phyloP scores from a whole-genome alignment of 1,140 invertebrate genomes.

The Pseudomyrmex concolor region DNA sequence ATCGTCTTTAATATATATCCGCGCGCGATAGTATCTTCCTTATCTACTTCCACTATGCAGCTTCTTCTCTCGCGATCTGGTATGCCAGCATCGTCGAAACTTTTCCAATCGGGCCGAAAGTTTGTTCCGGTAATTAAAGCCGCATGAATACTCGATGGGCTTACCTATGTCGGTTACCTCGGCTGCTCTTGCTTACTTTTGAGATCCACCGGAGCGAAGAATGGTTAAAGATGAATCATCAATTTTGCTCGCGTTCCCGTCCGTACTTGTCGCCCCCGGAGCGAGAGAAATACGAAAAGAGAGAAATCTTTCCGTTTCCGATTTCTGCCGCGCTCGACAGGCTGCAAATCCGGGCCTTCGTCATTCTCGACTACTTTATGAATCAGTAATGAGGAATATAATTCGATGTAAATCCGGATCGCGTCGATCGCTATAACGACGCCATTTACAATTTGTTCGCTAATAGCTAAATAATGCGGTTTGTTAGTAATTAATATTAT shows the following conservation, averaged over 20 bases:
- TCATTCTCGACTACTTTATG: constrained; percentile 53
- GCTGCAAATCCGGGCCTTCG: constrained; percentile 44
- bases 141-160: constrained; percentile 83
- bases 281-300: background rate
- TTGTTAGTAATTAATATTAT: constrained; percentile 41
- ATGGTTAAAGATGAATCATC: constrained; percentile 50
- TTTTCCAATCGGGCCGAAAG: constrained; percentile 84
- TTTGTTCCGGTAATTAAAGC: constrained; percentile 85
- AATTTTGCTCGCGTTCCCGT: constrained; percentile 23
- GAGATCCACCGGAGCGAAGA: constrained; percentile 50
- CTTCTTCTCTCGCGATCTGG: constrained; percentile 74
- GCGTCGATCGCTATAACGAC: constrained; percentile 27
- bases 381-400: constrained; percentile 55
- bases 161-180: constrained; percentile 76
- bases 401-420: constrained; percentile 50
- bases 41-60: constrained; percentile 12
- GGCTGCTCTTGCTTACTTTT: constrained; percentile 54
- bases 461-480: constrained; percentile 47
- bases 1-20: constrained; percentile 50
- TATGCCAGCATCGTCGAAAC: constrained; percentile 83
- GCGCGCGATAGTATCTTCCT: constrained; percentile 22
- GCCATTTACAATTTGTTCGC: constrained; percentile 46
- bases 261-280: constrained; percentile 5
- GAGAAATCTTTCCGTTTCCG: constrained; percentile 44
- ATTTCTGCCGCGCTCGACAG: constrained; percentile 20